Evolutionary conservation across 2,113 vertebrate species (phyloP), one percentile per base, ranked within the genome.

Genomic region (Syrrhaptes paradoxus): DNA sequence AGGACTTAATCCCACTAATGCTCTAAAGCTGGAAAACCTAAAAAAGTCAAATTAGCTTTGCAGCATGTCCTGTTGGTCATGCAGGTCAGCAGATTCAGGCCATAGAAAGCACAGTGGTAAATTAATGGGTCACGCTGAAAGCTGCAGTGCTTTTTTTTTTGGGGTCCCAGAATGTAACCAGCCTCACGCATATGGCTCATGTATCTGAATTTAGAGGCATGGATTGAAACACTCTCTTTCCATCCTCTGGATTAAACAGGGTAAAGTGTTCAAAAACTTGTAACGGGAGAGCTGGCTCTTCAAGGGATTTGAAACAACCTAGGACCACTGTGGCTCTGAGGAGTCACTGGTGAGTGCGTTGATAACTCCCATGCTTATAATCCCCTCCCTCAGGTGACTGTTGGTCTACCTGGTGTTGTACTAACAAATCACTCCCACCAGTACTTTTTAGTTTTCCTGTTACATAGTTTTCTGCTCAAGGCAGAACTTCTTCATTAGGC

Each of bases 1-100:
- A 84, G 21, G 59, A 62, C 51, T 70, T 94, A 95, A 94, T 93
- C 82, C 55, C 45, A 59, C 20, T 95, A 94, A 95, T 92, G 83
- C 76, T 52, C 17, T 59, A 77, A 93, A 91, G 38, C 59, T 36
- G 52, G 86, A 93, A 93, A 66, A 20, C 4, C 29, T 57, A 20
- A 91, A 81, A 87, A 82, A 22, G 66, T 1, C 15, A 43, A 72
- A 43, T 76, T 41, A 32, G 2, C 77, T 72, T 76, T 66, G 10
- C 62, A 76, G 58, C 3, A 0, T 48, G 67, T 85, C 58, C 46
- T 83, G 10, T 54, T 85, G 54, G n/a, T 48, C 61, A 45, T 22
- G 10, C 28, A 68, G 72, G 25, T 72, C 63, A 88, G 45, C 24
- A 85, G 45, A 80, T 62, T 46, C 26, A 45, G 43, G 29, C 11